A percentile compares a stretch with the other conserved stretches of the same genome.
These are phyloP conservation scores for Zosterops pallidus DNA, from an alignment of 2,113 vertebrate genomes.

Conservation along the genomic window DNA sequence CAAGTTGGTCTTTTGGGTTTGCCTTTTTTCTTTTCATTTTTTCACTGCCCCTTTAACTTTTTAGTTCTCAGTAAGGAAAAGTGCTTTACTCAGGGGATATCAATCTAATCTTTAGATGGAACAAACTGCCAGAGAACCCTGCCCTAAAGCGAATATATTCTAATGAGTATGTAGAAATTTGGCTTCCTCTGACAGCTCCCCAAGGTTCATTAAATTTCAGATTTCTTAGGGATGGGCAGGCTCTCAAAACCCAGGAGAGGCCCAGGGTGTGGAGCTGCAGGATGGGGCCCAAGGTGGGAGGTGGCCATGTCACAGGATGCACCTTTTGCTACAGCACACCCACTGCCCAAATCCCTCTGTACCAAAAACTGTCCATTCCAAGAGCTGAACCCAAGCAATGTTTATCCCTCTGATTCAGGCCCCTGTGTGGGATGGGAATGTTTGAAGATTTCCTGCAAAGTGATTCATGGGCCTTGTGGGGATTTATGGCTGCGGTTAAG, in stretches of 20 bases:
- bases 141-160: neutral
- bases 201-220: neutral
- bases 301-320: neutral
- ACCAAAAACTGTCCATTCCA: neutral
- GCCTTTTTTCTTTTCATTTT: neutral
- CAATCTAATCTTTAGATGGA: neutral
- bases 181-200: neutral
- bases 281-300: neutral
- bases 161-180: rapidly evolving
- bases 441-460: conserved; percentile 39
- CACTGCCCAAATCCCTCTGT: neutral
- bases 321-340: neutral
- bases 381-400: neutral
- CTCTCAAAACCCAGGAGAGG: neutral
- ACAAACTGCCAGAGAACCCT: neutral
- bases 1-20: neutral
- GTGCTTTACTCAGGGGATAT: neutral
- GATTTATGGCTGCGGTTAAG: neutral
- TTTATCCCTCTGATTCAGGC: conserved; percentile 7
- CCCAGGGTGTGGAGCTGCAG: neutral
- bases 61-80: neutral
- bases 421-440: conserved; percentile 25
- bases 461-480: conserved; percentile 31
- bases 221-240: neutral
- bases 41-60: neutral